Conservation (phyloP, 2,888 invertebrate species). For the Drosophila kanekoi region DNA sequence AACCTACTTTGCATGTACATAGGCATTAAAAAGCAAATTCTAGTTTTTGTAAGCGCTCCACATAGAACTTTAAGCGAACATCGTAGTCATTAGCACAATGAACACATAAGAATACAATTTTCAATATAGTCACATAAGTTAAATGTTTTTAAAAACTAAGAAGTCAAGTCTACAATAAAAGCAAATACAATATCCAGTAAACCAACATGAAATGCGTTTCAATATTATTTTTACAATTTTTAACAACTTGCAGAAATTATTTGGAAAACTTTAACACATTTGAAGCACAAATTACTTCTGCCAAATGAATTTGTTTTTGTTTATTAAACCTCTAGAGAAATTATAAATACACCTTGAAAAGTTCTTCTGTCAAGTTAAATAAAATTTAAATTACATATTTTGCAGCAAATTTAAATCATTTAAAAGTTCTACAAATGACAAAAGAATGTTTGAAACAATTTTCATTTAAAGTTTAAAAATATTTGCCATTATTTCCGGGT, state of each 20-base stretch:
- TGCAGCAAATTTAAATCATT: no score
- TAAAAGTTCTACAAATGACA: no score
- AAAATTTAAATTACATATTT: no score
- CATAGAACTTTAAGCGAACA: conserved; percentile 40
- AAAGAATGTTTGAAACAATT: no score
- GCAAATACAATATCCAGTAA: conserved; percentile 30
- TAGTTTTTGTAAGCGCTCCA: conserved; percentile 26
- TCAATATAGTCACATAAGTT: conserved; percentile 68
- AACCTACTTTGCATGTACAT: conserved; percentile 68
- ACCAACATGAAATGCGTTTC: conserved; percentile 10
- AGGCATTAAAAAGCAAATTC: conserved; percentile 42
- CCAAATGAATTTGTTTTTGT: no score
- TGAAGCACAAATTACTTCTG: not conserved
- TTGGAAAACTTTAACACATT: not conserved
- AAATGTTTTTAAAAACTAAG: conserved; percentile 53
- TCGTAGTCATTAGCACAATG: conserved; percentile 68
- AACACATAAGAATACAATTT: conserved; percentile 46
- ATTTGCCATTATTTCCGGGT: no score
- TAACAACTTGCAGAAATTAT: not conserved
- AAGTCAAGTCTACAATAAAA: conserved; percentile 66
- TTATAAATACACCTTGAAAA: no score
- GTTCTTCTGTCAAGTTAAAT: no score
- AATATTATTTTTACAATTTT: not conserved
- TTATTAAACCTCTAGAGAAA: no score
- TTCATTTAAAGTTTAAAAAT: no score